Conservation (phyloP, 2,113 vertebrate genomes). For the Mus pahari region DNA sequence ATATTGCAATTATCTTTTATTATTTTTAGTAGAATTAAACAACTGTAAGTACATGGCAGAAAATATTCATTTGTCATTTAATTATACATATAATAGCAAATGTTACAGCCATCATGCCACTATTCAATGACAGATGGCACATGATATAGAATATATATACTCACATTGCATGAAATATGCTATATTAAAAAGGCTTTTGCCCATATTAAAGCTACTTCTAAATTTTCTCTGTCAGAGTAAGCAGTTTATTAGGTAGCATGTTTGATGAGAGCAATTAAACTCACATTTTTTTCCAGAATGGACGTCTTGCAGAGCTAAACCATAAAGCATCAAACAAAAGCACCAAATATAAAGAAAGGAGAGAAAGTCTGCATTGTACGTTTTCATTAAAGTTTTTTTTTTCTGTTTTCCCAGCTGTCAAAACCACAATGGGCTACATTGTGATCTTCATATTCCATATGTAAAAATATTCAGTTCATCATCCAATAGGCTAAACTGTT, state of each 20-base stretch:
- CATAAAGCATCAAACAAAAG: constrained; percentile 79
- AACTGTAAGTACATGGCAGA: constrained; percentile 4
- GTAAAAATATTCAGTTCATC: neutral
- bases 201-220: constrained; percentile 69
- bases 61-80: constrained; percentile 66
- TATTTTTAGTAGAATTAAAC: constrained; percentile 35
- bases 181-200: constrained; percentile 58
- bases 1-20: constrained; percentile 19
- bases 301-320: constrained; percentile 62
- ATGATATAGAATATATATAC: constrained; percentile 60
- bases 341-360: constrained; percentile 69
- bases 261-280: constrained; percentile 81
- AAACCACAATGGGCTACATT: constrained; percentile 53
- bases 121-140: constrained; percentile 63
- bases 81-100: constrained; percentile 63
- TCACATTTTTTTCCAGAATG: constrained; percentile 64
- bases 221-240: constrained; percentile 74
- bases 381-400: neutral
- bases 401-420: constrained; percentile 53
- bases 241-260: constrained; percentile 74
- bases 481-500: neutral
- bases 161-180: constrained; percentile 63
- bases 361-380: neutral
- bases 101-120: constrained; percentile 57
- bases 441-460: neutral